A percentile compares a stretch with the other conserved stretches of the same genome.
These are phyloP conservation scores for Amblyraja radiata DNA, from an alignment of 2,797 vertebrate species.

Conservation along the genomic window DNA sequence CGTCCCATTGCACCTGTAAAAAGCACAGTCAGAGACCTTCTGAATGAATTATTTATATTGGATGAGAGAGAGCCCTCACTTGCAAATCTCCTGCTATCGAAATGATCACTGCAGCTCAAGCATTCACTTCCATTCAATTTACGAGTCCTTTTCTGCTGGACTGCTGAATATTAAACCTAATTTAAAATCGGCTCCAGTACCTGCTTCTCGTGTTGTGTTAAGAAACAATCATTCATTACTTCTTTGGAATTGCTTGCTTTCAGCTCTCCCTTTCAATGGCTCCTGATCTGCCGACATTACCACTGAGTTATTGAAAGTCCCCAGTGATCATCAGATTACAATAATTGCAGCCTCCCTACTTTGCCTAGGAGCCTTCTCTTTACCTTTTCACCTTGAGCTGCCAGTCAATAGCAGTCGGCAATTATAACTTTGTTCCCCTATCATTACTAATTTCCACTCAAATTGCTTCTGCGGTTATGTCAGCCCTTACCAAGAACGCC, in stretches of 20 bases:
- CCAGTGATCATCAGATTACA: conserved; percentile 30
- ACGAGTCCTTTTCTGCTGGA: neutral
- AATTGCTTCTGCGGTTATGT: conserved; percentile 30
- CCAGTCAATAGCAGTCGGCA: conserved; percentile 18
- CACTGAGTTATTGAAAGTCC: conserved; percentile 31
- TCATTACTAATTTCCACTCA: conserved; percentile 35
- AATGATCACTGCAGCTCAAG: neutral
- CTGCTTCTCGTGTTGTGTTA: neutral
- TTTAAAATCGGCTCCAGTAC: neutral
- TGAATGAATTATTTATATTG: neutral
- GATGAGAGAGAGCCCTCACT: neutral
- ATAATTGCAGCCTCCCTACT: conserved; percentile 33
- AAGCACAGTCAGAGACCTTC: neutral
- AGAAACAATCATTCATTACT: neutral
- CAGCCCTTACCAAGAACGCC: neutral
- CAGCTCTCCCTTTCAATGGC: neutral
- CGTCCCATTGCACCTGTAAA: neutral
- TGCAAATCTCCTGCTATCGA: too few species aligned
- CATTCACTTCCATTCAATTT: neutral
- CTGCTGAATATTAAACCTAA: neutral
- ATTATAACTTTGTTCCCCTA: conserved; percentile 32
- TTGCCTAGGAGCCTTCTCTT: neutral
- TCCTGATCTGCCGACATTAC: conserved; percentile 21
- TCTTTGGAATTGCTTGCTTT: conserved; percentile 20
- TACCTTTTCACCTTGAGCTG: conserved; percentile 31